Evolutionary conservation across 2,888 invertebrate genomes (phyloP).

Genomic region (Xylota segnis): DNA sequence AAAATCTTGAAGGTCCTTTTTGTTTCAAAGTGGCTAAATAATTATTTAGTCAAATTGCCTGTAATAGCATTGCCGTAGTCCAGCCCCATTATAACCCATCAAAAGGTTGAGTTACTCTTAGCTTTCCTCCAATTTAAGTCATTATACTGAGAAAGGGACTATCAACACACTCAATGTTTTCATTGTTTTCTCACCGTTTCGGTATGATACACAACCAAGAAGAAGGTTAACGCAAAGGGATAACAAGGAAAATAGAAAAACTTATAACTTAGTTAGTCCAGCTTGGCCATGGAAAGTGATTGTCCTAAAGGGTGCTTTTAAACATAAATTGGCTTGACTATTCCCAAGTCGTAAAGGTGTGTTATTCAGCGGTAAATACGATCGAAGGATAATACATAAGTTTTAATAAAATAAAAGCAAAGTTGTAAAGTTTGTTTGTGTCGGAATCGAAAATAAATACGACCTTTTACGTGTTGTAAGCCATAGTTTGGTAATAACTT

Average conservation of each 20-base stretch:
- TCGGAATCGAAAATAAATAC: not conserved
- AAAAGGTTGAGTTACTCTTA: conserved; percentile 4
- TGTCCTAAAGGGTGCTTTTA: conserved; percentile 25
- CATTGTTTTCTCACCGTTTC: conserved; percentile 10
- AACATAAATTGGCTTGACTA: conserved; percentile 42
- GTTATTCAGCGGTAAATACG: conserved; percentile 19
- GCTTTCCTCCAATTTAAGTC: not conserved
- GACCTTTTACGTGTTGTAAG: conserved; percentile 4
- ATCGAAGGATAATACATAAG: conserved; percentile 6
- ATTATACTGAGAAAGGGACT: conserved; percentile 11
- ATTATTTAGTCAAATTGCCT: conserved; percentile 26
- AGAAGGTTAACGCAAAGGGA: conserved; percentile 30
- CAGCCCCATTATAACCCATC: conserved; percentile 30
- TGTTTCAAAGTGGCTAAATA: conserved; percentile 31
- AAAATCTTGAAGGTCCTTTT: conserved; percentile 7
- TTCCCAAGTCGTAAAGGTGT: conserved; percentile 9
- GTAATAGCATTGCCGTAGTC: conserved; percentile 20
- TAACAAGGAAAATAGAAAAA: conserved; percentile 54
- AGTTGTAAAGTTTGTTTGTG: conserved; percentile 2
- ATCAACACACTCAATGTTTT: conserved; percentile 2
- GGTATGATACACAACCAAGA: conserved; percentile 18
- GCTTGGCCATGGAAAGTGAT: conserved; percentile 24
- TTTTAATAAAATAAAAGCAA: conserved; percentile 15
- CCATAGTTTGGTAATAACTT: conserved; percentile 6
- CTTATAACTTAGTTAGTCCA: conserved; percentile 42